A percentile compares a stretch with the other conserved stretches of the same genome.
Evolutionary conservation across 2,113 vertebrate species (phyloP).

Genomic region (Mesoclemmys tuberculata): DNA sequence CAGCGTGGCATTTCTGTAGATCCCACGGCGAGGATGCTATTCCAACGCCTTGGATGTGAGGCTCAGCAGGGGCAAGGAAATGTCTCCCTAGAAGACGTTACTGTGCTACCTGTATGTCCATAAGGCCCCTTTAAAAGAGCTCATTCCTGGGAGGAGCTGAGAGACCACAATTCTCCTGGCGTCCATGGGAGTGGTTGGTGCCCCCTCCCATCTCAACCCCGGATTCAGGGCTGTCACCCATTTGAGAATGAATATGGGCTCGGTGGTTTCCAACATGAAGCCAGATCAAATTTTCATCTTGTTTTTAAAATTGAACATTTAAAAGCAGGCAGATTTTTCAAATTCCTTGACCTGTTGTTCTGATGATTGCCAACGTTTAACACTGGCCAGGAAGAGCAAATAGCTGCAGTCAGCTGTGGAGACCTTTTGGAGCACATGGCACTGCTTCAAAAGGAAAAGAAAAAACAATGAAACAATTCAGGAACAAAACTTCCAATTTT

Average conservation of each 20-base stretch:
- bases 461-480: background rate
- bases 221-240: background rate
- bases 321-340: background rate
- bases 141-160: background rate
- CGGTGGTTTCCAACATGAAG: background rate
- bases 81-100: background rate
- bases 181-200: background rate
- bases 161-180: background rate
- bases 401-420: background rate
- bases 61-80: background rate
- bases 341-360: background rate
- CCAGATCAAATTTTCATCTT: background rate
- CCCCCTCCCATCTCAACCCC: background rate
- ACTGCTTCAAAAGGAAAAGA: background rate
- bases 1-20: background rate
- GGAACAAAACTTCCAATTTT: slow-evolving; percentile 21
- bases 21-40: background rate
- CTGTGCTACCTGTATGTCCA: background rate
- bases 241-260: background rate
- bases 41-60: background rate
- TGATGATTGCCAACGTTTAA: background rate
- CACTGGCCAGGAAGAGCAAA: background rate
- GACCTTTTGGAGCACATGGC: background rate
- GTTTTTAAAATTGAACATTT: background rate
- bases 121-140: background rate